phyloP scores from a whole-genome alignment of 1,140 invertebrate species.

The Drosophila watanabei region DNA sequence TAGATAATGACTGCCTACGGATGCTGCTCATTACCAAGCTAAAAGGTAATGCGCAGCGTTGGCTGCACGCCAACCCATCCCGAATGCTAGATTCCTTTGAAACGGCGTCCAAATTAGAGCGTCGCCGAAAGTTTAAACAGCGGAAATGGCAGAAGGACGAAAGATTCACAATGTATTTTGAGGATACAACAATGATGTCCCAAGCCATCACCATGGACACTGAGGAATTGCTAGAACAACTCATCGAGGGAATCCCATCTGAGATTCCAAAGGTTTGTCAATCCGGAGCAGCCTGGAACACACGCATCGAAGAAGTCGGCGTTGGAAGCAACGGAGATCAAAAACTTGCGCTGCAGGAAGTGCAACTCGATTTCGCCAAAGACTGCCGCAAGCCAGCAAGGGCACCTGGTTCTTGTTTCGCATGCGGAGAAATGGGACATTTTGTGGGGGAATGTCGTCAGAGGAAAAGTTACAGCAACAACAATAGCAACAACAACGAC shows the following conservation, averaged over 20 bases:
- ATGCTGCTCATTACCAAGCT: background rate
- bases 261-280: background rate
- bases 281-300: background rate
- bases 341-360: conserved; percentile 7
- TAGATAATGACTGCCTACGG: background rate
- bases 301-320: no score
- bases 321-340: no score
- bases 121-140: background rate
- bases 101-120: background rate
- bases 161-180: background rate
- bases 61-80: background rate
- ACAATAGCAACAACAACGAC: background rate
- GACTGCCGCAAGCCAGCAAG: conserved; percentile 12
- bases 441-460: conserved; percentile 1
- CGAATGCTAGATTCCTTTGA: background rate
- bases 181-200: background rate
- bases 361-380: conserved; percentile 20
- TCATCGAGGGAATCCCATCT: background rate
- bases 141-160: background rate
- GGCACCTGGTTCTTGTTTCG: conserved; percentile 1
- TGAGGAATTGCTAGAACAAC: background rate
- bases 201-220: background rate
- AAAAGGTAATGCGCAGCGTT: background rate
- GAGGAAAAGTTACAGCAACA: background rate
- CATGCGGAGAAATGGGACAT: background rate